Conservation (phyloP, 2,888 invertebrate genomes). For the Augiades crinisus region DNA sequence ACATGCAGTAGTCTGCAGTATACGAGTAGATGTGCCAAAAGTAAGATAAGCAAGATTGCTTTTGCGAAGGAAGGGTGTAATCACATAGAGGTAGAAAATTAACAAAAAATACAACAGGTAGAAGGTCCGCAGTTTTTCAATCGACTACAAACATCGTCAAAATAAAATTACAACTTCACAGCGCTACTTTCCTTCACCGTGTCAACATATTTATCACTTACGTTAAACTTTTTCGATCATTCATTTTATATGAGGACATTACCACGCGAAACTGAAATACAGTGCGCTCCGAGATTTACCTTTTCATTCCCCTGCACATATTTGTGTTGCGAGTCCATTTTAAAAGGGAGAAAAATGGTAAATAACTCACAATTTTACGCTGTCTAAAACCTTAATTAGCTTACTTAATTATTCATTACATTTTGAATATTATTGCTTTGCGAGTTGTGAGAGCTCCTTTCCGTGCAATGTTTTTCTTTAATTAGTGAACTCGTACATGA, state of each 20-base stretch:
- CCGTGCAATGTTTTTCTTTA: constrained; percentile 44
- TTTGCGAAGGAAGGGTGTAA: constrained; percentile 12
- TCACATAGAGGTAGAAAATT: constrained; percentile 12
- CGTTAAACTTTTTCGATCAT: constrained; percentile 24
- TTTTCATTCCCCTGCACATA: constrained; percentile 23
- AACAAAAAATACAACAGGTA: too few species aligned
- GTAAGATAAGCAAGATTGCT: constrained; percentile 16
- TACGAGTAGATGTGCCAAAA: constrained; percentile 16
- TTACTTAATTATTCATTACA: constrained; percentile 8
- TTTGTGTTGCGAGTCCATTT: constrained; percentile 22
- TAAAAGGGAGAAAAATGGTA: constrained; percentile 10
- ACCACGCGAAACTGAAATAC: constrained; percentile 13
- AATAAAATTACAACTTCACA: constrained; percentile 2
- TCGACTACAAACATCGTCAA: neutral
- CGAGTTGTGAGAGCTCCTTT: neutral
- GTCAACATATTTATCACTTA: constrained; percentile 13
- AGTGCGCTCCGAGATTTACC: constrained; percentile 11
- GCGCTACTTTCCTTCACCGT: constrained; percentile 1
- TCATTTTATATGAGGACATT: constrained; percentile 27
- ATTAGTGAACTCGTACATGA: constrained; percentile 40
- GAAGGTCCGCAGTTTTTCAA: too few species aligned
- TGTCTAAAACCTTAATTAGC: constrained; percentile 16
- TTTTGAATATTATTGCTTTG: constrained; percentile 10
- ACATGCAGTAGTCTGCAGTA: constrained; percentile 20
- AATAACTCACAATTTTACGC: constrained; percentile 7